A percentile compares a stretch with the other conserved stretches of the same genome.
phyloP scores from a whole-genome alignment of 2,113 vertebrate species.

The Sander vitreus region DNA sequence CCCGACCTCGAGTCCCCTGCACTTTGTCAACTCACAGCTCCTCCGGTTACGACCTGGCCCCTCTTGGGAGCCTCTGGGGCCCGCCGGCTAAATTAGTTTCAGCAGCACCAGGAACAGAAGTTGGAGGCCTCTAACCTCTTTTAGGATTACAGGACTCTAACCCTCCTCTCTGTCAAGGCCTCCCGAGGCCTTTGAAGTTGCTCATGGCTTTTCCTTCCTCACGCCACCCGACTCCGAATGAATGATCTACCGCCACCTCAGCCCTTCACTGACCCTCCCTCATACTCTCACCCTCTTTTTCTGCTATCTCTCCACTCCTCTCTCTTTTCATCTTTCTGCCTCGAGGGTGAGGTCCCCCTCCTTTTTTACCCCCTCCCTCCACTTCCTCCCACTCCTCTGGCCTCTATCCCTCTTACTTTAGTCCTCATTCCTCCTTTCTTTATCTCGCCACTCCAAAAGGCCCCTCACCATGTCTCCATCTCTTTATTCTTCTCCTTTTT shows the following conservation, averaged over 20 bases:
- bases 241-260: slow-evolving; percentile 64
- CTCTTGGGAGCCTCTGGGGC: slow-evolving; percentile 58
- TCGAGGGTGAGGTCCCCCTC: slow-evolving; percentile 27
- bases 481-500: not conserved
- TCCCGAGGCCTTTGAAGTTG: slow-evolving; percentile 77
- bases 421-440: slow-evolving; percentile 23
- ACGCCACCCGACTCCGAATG: slow-evolving; percentile 57
- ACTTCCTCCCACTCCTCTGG: slow-evolving; percentile 43
- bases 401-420: slow-evolving; percentile 20
- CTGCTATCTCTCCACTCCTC: slow-evolving; percentile 49
- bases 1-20: slow-evolving; percentile 58
- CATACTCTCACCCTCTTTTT: slow-evolving; percentile 40
- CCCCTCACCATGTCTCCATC: not conserved
- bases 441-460: slow-evolving; percentile 18
- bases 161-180: slow-evolving; percentile 69
- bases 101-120: slow-evolving; percentile 70
- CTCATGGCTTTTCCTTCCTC: slow-evolving; percentile 75
- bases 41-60: slow-evolving; percentile 72
- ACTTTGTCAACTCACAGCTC: slow-evolving; percentile 80
- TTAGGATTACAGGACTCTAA: slow-evolving; percentile 76
- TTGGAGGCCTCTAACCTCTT: slow-evolving; percentile 66
- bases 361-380: not conserved
- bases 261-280: slow-evolving; percentile 43
- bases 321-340: slow-evolving; percentile 26
- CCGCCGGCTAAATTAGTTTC: slow-evolving; percentile 77